Evolutionary conservation across 2,888 invertebrate genomes (phyloP).

Genomic region (Callinectes sapidus): DNA sequence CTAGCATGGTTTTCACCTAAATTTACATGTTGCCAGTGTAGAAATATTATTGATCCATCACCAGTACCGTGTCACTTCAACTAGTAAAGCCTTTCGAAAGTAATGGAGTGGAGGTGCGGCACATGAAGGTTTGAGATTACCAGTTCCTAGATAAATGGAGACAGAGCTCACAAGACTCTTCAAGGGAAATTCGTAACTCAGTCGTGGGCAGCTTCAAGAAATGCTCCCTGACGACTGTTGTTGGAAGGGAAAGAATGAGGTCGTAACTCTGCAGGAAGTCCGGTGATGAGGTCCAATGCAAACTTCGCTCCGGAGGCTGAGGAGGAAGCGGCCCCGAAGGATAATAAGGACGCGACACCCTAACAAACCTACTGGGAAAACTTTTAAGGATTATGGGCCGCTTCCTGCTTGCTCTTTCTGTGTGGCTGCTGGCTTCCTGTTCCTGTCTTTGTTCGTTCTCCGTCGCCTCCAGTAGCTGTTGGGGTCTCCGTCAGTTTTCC

Average conservation of each 20-base stretch:
- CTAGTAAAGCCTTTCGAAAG: no score
- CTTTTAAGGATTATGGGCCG: neutral
- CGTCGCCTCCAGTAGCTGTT: neutral
- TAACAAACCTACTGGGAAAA: neutral
- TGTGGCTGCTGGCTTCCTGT: neutral
- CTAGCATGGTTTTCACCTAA: no score
- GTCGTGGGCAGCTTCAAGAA: neutral
- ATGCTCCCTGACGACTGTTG: neutral
- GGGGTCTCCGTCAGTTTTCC: no score
- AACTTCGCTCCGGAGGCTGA: neutral
- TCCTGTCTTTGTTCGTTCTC: neutral
- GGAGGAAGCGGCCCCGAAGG: neutral
- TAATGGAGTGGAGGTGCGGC: no score
- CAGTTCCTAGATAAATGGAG: neutral
- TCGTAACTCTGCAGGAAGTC: slow-evolving; percentile 9
- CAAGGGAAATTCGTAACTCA: neutral
- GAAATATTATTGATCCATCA: no score
- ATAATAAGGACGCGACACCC: slow-evolving; percentile 22
- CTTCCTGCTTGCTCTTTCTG: neutral
- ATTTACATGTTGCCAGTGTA: no score
- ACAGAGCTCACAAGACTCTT: neutral
- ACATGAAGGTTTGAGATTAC: no score
- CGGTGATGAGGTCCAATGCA: slow-evolving; percentile 4
- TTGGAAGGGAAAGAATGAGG: neutral
- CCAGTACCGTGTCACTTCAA: no score